Base-by-base conservation (phyloP, 2,113 vertebrate genomes). In the Hemibagrus wyckioides region DNA sequence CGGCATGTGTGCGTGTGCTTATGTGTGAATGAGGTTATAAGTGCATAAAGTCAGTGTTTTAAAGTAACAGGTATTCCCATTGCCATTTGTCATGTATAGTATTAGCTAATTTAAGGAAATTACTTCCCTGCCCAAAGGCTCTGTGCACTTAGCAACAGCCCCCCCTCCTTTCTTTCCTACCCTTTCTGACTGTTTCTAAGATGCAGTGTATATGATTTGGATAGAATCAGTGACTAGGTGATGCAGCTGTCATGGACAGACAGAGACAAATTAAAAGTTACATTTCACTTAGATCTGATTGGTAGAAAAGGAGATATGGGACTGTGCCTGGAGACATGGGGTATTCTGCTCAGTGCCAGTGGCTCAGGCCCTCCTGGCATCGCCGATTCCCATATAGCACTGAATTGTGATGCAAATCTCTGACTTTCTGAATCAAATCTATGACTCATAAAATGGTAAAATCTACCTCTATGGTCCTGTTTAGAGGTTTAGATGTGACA, bases 101-200 rank as follows among this genome's bases (percentile, higher is more conserved):
- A 36, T 63, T 71, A n/a, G 39, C 59, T 80, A 57, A 89, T 77
- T 54, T 59, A n/a, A 81, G 52, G 30, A 84, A 84, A 84, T 76
- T 36, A 57, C n/a, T 80, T 59, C 1, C 36, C 19, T 52, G 5
- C 6, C 0, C 23, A 44, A 83, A 52, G 21, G 4, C 5, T 83
- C 7, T 28, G 63, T 57, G 52, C 36, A 63, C 36, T 25, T 87
- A 57, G 80, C 79, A 87, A 75, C 65, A 87, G 36, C 39, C 23
- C 52, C 14, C 56, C 63, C 50, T 6, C 41, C 52, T 50, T 15
- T 30, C 33, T 4, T 48, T 30, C 15, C 61, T 36, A 21, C 50
- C 17, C 7, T 85, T n/a, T 63, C 50, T 77, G 30, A 79, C 36
- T 41, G n/a, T 80, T 48, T 48, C 3, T 86, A n/a, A 23, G 39